Percentiles rank a stretch among this genome's conserved stretches.
These are phyloP conservation scores for Drosophila paramelanica DNA, from an alignment of 2,888 invertebrate species.

Conservation along the genomic window DNA sequence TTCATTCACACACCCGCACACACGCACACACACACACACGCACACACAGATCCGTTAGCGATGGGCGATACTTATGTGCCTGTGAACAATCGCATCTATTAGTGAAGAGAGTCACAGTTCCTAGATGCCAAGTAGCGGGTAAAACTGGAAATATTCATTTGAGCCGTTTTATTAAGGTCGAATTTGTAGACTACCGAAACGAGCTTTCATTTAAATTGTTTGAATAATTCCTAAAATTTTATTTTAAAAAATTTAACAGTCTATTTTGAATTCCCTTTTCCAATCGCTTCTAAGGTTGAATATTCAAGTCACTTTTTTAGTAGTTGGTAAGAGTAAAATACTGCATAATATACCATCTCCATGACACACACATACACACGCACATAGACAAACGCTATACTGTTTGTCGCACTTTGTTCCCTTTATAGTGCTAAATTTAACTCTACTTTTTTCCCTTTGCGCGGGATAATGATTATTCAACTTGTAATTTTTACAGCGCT, in stretches of 20 bases:
- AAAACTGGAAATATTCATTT: background rate
- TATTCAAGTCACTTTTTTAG: constrained; percentile 2
- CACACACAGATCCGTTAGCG: constrained; percentile 25
- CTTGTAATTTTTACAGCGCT: background rate
- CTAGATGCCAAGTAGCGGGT: background rate
- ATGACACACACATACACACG: constrained; percentile 33
- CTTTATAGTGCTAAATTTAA: constrained; percentile 27
- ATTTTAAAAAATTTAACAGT: background rate
- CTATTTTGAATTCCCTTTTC: background rate
- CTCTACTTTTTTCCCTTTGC: background rate
- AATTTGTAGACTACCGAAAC: background rate
- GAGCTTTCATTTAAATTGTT: background rate
- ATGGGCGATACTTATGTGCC: constrained; percentile 31
- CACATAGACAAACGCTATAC: constrained; percentile 21
- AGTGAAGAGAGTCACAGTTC: constrained; percentile 27
- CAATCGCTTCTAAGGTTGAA: too few species aligned
- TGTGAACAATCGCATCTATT: constrained; percentile 21
- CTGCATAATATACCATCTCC: constrained; percentile 27
- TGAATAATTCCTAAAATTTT: background rate
- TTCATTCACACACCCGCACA: constrained; percentile 70
- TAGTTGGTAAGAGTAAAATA: constrained; percentile 7
- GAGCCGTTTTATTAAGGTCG: background rate
- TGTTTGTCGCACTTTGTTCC: constrained; percentile 49
- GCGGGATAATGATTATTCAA: constrained; percentile 12
- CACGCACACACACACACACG: constrained; percentile 46